Evolutionary conservation across 1,140 invertebrate genomes (phyloP).

Genomic region (Tenebrio molitor): DNA sequence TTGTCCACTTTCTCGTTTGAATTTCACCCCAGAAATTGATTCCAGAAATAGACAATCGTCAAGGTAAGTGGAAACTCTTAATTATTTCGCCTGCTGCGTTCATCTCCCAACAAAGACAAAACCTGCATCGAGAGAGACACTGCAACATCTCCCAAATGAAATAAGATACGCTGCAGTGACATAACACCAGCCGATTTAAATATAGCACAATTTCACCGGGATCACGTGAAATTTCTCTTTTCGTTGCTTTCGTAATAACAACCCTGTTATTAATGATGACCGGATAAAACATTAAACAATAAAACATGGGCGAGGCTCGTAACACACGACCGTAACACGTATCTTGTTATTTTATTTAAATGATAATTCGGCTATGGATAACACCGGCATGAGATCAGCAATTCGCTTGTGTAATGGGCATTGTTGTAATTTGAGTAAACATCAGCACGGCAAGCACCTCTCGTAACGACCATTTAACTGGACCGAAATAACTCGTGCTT

Average conservation of each 20-base stretch:
- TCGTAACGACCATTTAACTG: background rate
- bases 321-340: background rate
- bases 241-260: background rate
- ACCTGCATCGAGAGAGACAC: background rate
- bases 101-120: background rate
- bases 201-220: constrained; percentile 2
- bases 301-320: constrained; percentile 4
- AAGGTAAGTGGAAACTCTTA: constrained; percentile 8
- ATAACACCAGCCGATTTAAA: background rate
- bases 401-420: constrained; percentile 10
- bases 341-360: constrained; percentile 36
- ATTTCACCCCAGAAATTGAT: constrained; percentile 9
- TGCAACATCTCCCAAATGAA: background rate
- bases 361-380: constrained; percentile 7
- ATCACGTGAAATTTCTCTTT: constrained; percentile 20
- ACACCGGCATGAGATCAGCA: constrained; percentile 7
- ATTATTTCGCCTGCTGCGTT: constrained; percentile 6
- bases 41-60: constrained; percentile 8
- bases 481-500: background rate
- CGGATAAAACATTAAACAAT: constrained; percentile 14
- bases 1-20: no score
- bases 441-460: background rate
- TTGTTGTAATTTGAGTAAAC: constrained; percentile 10
- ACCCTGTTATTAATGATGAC: constrained; percentile 12
- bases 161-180: constrained; percentile 10